These are phyloP conservation scores for Coreoperca whiteheadi DNA, from an alignment of 2,113 vertebrate genomes.

Conservation along the genomic window DNA sequence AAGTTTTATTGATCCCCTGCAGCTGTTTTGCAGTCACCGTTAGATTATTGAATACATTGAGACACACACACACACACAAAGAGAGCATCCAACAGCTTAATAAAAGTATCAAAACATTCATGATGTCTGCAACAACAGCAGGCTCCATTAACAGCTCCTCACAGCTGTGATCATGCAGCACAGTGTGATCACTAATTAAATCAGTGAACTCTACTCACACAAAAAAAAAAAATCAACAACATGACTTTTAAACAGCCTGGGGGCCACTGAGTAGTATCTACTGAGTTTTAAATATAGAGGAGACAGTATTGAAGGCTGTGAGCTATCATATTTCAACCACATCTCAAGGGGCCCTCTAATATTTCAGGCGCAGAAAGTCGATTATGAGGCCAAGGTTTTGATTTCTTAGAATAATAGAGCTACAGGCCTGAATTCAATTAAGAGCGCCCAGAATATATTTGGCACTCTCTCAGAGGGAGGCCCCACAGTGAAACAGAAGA, in stretches of 20 bases:
- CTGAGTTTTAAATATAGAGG: slow-evolving; percentile 15
- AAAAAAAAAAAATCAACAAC: slow-evolving; percentile 28
- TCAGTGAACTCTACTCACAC: slow-evolving; percentile 11
- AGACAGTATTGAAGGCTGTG: slow-evolving; percentile 2
- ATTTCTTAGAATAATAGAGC: slow-evolving; percentile 67
- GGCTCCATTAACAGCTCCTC: background rate
- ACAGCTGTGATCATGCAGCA: slow-evolving; percentile 1
- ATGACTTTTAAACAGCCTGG: slow-evolving; percentile 30
- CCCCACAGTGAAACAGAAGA: background rate
- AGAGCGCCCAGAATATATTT: slow-evolving; percentile 43
- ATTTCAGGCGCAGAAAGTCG: slow-evolving; percentile 59
- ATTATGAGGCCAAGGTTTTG: slow-evolving; percentile 54
- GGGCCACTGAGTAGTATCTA: background rate
- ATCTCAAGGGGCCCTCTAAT: slow-evolving; percentile 51
- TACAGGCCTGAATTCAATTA: slow-evolving; percentile 63
- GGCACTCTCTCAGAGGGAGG: slow-evolving; percentile 53
- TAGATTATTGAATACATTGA: background rate
- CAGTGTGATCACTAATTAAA: slow-evolving; percentile 36
- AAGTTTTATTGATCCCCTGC: background rate
- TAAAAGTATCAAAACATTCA: background rate
- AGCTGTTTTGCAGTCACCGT: background rate
- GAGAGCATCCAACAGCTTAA: background rate
- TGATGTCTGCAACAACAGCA: background rate
- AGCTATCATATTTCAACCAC: slow-evolving; percentile 39
- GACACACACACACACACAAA: too few species aligned